Evolutionary conservation across 2,113 vertebrate species (phyloP), one percentile per base, ranked within the genome.

Genomic region (Gambusia affinis): DNA sequence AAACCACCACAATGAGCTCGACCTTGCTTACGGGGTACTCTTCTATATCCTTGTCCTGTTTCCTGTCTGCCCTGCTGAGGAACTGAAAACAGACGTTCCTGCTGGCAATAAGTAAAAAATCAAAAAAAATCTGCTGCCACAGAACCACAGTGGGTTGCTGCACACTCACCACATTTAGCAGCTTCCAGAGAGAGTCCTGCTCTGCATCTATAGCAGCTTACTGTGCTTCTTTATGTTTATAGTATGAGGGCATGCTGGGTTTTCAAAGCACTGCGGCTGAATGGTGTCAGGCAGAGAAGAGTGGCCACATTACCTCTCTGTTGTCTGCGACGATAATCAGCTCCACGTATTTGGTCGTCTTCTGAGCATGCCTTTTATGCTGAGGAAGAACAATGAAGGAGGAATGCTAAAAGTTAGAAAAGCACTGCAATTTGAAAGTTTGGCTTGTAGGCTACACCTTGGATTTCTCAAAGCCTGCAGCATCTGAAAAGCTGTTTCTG

Each of bases 281-380:
- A 60, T 67, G 67, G 54, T 72, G 19, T 78, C 80, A 12, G 68
- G 57, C 62, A 70, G 44, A 6, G 12, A 33, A 60, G 10, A 37
- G 57, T 15, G 47, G 30, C 57, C 60, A 79, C 76, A 87, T 94
- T 95, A 99, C 98, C 97, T 99, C 97, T 70, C 98, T 94, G 93
- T 99, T 99, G 88, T 99, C 98, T 11, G 98, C 98, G 8, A 99
- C 97, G 3, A 99, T 97, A 85, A 99, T 96, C 74, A 99, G 95
- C 92, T 99, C 98, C 28, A 99, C 98, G 0, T 99, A 98, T 79
- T 99, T 99, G 0, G 96, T 98, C 27, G 91, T 97, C 95, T 95
- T 97, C 92, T 96, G 95, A 44, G 96, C 90, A 39, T 98, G 95
- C 69, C 97, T 95, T 92, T 97, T 99, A 91, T 92, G 89, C 98